Evolutionary conservation across 2,888 invertebrate species (phyloP).

Genomic region (Agelastica alni): DNA sequence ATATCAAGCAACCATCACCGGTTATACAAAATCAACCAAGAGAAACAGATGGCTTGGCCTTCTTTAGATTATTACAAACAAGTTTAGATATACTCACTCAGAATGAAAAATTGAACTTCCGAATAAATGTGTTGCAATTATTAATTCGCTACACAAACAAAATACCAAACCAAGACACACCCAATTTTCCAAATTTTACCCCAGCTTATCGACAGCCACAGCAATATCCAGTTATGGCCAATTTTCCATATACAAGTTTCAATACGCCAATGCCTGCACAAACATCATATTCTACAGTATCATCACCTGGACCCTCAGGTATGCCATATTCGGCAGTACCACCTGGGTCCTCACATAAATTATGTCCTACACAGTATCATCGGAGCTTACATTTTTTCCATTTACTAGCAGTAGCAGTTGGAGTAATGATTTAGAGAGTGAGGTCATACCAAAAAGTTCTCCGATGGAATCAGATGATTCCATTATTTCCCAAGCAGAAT

Average conservation of each 20-base stretch:
- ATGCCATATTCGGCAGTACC: background rate
- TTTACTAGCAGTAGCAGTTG: too few relatives aligned
- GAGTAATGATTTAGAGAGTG: too few relatives aligned
- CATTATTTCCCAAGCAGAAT: background rate
- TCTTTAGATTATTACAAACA: conserved; percentile 24
- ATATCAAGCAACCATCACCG: conserved; percentile 19
- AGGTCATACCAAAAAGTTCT: background rate
- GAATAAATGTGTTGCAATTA: conserved; percentile 24
- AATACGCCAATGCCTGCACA: conserved; percentile 20
- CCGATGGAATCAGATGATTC: conserved; percentile 1
- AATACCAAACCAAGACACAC: conserved; percentile 17
- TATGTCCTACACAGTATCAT: too few relatives aligned
- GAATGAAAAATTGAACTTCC: conserved; percentile 24
- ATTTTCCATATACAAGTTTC: conserved; percentile 19
- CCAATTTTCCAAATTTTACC: conserved; percentile 20
- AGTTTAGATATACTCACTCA: conserved; percentile 22
- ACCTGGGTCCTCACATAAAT: too few relatives aligned
- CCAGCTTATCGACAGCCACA: conserved; percentile 25
- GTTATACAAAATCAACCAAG: conserved; percentile 23
- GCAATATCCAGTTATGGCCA: conserved; percentile 25
- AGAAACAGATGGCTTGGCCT: conserved; percentile 22
- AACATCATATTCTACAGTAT: background rate
- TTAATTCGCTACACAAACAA: conserved; percentile 22
- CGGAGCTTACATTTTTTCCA: too few relatives aligned
- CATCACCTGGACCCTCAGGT: background rate